These are phyloP conservation scores for Myotis daubentonii DNA, from an alignment of 2,797 vertebrate species.

Conservation along the genomic window DNA sequence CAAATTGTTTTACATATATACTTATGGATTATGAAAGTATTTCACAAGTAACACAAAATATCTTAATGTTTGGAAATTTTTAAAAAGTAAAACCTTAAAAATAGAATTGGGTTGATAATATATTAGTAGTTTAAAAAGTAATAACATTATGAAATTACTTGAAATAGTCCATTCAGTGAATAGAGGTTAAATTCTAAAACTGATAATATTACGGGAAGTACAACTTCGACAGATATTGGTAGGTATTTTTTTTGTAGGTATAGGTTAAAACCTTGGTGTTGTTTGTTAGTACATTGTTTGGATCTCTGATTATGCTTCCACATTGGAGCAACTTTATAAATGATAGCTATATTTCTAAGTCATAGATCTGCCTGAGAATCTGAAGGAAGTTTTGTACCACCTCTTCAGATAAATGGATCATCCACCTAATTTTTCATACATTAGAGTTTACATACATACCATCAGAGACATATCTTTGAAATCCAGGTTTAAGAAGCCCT, in stretches of 20 bases:
- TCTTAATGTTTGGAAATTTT: conserved; percentile 29
- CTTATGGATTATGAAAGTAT: neutral
- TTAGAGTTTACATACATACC: neutral
- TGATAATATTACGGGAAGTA: neutral
- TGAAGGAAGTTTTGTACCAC: neutral
- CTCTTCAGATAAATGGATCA: neutral
- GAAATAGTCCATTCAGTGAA: neutral
- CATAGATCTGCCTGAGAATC: neutral
- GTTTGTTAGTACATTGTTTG: conserved; percentile 21
- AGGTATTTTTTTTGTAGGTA: neutral
- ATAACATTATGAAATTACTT: neutral
- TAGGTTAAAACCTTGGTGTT: neutral
- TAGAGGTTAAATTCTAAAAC: neutral
- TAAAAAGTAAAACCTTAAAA: neutral
- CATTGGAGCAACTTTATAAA: conserved; percentile 9
- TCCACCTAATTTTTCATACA: conserved; percentile 32
- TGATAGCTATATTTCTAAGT: conserved; percentile 11
- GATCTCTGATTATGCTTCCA: neutral
- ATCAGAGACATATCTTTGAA: neutral
- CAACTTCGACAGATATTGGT: neutral
- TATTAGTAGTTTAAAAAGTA: conserved; percentile 12
- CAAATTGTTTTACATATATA: neutral
- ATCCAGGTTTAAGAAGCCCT: neutral
- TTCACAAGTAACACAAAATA: conserved; percentile 29
- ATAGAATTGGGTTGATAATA: neutral